Conservation (phyloP, 1,140 invertebrate genomes). For the Drosophila sp. region DNA sequence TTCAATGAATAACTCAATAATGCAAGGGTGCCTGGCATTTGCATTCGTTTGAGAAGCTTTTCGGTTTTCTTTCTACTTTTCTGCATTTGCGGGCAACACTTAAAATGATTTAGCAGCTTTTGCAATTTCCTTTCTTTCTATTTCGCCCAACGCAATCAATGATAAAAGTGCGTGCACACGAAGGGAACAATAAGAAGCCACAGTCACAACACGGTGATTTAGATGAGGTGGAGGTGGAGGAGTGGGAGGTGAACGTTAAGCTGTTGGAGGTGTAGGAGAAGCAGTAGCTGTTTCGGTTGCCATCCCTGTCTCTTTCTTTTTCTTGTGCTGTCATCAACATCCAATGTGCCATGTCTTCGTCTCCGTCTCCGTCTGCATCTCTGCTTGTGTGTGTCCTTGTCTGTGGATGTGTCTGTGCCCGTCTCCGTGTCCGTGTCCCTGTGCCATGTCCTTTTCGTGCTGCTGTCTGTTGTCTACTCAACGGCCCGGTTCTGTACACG, state of each 20-base stretch:
- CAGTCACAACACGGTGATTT: slow-evolving; percentile 3
- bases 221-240: too few relatives aligned
- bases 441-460: slow-evolving; percentile 11
- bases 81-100: slow-evolving; percentile 11
- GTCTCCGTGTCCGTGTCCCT: not conserved
- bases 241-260: too few relatives aligned
- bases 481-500: slow-evolving; percentile 55
- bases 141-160: slow-evolving; percentile 26
- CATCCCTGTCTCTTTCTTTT: not conserved
- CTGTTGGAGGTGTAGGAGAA: not conserved
- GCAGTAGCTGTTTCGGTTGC: not conserved
- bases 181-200: slow-evolving; percentile 17
- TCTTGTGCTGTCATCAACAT: slow-evolving; percentile 22
- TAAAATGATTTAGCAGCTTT: slow-evolving; percentile 15
- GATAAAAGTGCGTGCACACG: slow-evolving; percentile 28
- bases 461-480: slow-evolving; percentile 11
- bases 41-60: not conserved
- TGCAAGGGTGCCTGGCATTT: too few relatives aligned
- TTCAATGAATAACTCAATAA: too few relatives aligned
- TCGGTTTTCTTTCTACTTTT: not conserved
- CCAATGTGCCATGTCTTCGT: slow-evolving; percentile 26
- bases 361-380: not conserved
- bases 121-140: slow-evolving; percentile 30
- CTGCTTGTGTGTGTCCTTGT: not conserved
- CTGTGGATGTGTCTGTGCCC: not conserved